phyloP scores from a whole-genome alignment of 2,888 invertebrate species.

The Agrochola litura region DNA sequence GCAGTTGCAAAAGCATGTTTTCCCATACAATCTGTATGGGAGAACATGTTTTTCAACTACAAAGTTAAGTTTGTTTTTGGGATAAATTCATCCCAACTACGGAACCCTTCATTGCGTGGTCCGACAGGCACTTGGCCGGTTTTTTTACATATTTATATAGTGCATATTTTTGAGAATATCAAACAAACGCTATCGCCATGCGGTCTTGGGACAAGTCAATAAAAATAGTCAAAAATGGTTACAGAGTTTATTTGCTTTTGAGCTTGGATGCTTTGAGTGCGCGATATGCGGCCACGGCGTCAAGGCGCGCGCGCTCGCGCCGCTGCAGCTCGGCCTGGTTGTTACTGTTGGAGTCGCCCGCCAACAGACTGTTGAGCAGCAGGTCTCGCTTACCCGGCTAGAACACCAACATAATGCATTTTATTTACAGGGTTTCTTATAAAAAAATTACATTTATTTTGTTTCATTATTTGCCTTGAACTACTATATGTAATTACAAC shows the following conservation, averaged over 20 bases:
- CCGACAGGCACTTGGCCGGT: too few species aligned
- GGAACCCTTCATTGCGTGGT: too few species aligned
- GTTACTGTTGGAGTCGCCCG: neutral
- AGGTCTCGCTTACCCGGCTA: constrained; percentile 92
- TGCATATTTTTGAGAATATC: neutral
- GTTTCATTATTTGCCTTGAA: neutral
- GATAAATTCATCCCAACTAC: too few species aligned
- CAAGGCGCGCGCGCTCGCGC: constrained; percentile 72
- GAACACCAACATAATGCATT: constrained; percentile 9
- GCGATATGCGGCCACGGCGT: constrained; percentile 81
- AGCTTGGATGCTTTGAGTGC: constrained; percentile 70
- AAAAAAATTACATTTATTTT: neutral
- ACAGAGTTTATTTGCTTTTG: constrained; percentile 50
- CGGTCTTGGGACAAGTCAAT: too few species aligned
- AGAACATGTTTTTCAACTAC: too few species aligned
- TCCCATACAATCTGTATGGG: too few species aligned
- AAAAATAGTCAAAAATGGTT: neutral
- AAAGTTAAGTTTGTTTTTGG: too few species aligned
- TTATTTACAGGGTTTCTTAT: neutral
- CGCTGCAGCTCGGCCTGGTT: constrained; percentile 39
- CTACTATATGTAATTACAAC: neutral
- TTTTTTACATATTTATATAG: neutral
- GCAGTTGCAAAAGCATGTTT: too few species aligned
- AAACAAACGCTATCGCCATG: neutral
- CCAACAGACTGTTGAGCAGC: constrained; percentile 81